Evolutionary conservation across 2,797 vertebrate genomes (phyloP), one percentile per base, ranked within the genome.

Genomic region (Enteromius treurensis): DNA sequence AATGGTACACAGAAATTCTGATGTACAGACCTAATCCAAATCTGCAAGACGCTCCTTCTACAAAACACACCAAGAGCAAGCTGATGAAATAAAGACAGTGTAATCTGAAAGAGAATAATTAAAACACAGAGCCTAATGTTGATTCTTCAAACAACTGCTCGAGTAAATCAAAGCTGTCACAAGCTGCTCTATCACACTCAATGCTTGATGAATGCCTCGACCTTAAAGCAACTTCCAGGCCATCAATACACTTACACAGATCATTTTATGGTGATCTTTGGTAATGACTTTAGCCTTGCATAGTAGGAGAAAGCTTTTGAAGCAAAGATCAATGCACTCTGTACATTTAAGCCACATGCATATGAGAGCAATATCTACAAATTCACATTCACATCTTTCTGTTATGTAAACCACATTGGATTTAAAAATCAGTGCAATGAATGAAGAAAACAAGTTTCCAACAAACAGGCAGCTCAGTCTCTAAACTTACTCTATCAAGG

Each of bases 141-240:
- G 49, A 55, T 32, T 68, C 32, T 73, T 64, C 2, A 34, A 62
- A 62, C 74, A 45, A 23, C 47, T 75, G 29, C 29, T 51, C 0
- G 60, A 55, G 32, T 42, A 67, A 55, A 67, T 68, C 80, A 81
- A 81, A 62, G 55, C 55, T 26, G 14, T 26, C 62, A 67, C 47
- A 68, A 34, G 65, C 60, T 26, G 15, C 42, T 26, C 58, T 3
- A n/a, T 67, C 70, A 53, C 58, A 42, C 45, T 42, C 47, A 34
- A 9, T 45, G 62, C 19, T 81, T 74, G 55, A 81, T 58, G 73
- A 82, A 77, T 58, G 62, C 10, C 26, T 29, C 23, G 1, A 21
- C 17, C 23, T 58, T 42, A 68, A 68, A 77, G 37, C 67, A 71
- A 42, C n/a, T 42, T 45, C 34, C 60, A 29, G n/a, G 10, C 32